Evolutionary conservation across 2,888 invertebrate genomes (phyloP).

Genomic region (Tipula unca): DNA sequence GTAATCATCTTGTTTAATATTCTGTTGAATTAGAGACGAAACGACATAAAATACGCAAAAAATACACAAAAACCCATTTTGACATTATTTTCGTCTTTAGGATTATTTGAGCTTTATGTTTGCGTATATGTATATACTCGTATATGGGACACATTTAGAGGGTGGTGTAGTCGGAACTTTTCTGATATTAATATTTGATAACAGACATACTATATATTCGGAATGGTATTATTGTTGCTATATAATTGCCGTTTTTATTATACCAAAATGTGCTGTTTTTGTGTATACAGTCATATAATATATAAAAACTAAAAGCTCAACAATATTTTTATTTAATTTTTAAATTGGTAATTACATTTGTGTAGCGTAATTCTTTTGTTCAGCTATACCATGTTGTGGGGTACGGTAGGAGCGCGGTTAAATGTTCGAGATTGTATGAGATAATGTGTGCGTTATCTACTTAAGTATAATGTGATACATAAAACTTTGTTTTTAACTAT

Average conservation of each 20-base stretch:
- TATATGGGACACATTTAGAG: not conserved
- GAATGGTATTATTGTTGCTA: not conserved
- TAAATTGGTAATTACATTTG: not conserved
- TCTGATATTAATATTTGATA: not conserved
- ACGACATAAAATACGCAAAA: not conserved
- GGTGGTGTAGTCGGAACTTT: not conserved
- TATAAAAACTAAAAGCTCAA: not conserved
- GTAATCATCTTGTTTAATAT: slow-evolving; percentile 2
- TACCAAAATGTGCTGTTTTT: not conserved
- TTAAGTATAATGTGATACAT: not conserved
- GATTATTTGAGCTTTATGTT: not conserved
- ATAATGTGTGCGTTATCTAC: not conserved
- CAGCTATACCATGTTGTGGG: not conserved
- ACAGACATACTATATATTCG: not conserved
- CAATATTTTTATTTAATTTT: not conserved
- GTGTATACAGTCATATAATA: not conserved
- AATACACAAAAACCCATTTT: not conserved
- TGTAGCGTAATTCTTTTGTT: not conserved
- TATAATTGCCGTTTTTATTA: not conserved
- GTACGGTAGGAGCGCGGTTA: not conserved
- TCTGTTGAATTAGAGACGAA: slow-evolving; percentile 2
- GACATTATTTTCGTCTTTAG: not conserved
- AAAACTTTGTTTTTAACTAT: not conserved
- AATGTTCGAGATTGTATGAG: not conserved
- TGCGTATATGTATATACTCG: not conserved